phyloP scores from a whole-genome alignment of 2,797 vertebrate genomes.

The Phataginus tetradactyla region DNA sequence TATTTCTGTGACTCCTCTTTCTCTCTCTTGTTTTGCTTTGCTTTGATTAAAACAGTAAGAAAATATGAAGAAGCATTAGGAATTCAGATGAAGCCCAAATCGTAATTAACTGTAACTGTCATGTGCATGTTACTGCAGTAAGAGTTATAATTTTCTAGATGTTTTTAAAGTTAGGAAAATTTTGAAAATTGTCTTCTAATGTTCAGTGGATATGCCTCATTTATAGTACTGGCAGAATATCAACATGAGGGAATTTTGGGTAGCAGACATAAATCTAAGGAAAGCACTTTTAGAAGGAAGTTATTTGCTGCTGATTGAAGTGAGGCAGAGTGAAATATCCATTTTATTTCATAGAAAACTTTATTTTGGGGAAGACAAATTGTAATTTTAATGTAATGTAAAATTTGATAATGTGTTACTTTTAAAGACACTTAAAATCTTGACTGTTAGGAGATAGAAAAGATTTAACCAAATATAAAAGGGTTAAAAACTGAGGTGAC shows the following conservation, averaged over 20 bases:
- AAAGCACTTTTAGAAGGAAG: not conserved
- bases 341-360: not conserved
- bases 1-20: conserved; percentile 29
- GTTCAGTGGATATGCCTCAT: not conserved
- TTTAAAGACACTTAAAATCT: conserved; percentile 32
- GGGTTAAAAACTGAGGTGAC: not conserved
- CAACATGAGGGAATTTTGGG: not conserved
- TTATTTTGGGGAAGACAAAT: not conserved
- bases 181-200: not conserved
- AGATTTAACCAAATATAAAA: not conserved
- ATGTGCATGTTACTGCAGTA: not conserved
- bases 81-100: not conserved
- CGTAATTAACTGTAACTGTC: not conserved
- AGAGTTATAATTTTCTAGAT: not conserved
- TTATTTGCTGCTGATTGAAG: not conserved
- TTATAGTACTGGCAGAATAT: not conserved
- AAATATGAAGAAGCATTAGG: not conserved
- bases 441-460: conserved; percentile 14
- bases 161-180: conserved; percentile 11
- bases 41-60: conserved; percentile 54
- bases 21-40: conserved; percentile 31
- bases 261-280: conserved; percentile 14
- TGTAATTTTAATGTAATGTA: not conserved
- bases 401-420: not conserved
- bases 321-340: not conserved